Conservation (phyloP, 2,113 vertebrate genomes). For the Hippolais icterina region DNA sequence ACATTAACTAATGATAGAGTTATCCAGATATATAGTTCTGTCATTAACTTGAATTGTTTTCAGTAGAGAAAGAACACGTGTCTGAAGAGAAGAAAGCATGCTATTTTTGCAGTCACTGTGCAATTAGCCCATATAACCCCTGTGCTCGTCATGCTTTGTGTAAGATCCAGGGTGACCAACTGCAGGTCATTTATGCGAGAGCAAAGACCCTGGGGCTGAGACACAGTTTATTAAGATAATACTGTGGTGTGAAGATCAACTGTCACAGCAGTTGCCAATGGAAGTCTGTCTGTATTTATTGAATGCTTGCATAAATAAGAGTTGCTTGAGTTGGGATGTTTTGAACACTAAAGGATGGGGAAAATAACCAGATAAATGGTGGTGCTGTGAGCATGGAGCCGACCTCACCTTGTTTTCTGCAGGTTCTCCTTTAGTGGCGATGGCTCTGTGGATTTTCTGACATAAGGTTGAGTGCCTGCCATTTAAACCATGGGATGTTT, state of each 20-base stretch:
- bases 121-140: slow-evolving; percentile 62
- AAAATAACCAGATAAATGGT: not conserved
- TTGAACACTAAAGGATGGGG: not conserved
- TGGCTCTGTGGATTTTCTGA: not conserved
- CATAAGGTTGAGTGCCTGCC: not conserved
- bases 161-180: slow-evolving; percentile 33
- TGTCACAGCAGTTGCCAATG: not conserved
- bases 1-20: slow-evolving; percentile 9
- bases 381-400: not conserved
- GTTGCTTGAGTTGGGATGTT: not conserved
- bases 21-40: not conserved
- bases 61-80: not conserved
- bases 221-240: slow-evolving; percentile 59
- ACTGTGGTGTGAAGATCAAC: slow-evolving; percentile 23
- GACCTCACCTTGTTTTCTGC: not conserved
- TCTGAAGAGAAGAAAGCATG: not conserved
- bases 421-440: not conserved
- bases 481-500: not conserved
- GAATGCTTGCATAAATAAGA: not conserved
- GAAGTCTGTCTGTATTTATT: not conserved
- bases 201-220: slow-evolving; percentile 20
- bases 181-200: slow-evolving; percentile 30
- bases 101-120: slow-evolving; percentile 24
- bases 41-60: slow-evolving; percentile 49
- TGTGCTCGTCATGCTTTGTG: slow-evolving; percentile 12